phyloP scores from a whole-genome alignment of 2,888 invertebrate genomes.

The Tachystola acroxantha region DNA sequence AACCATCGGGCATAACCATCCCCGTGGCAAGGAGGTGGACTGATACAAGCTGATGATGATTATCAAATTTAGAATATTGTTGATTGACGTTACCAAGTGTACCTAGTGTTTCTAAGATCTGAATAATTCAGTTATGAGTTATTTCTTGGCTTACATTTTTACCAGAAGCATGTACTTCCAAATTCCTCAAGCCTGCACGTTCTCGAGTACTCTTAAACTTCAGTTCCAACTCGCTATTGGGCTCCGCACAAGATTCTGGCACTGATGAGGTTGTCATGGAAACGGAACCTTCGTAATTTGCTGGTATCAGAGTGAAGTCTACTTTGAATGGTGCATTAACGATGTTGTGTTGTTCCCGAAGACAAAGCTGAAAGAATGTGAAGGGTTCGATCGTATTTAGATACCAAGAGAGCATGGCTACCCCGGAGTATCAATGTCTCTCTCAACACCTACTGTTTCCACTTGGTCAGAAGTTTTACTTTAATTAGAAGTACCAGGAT shows the following conservation, averaged over 20 bases:
- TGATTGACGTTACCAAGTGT: no score
- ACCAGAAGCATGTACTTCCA: conserved; percentile 40
- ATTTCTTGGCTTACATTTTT: conserved; percentile 50
- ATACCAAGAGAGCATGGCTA: no score
- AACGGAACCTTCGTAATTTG: conserved; percentile 43
- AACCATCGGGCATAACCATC: no score
- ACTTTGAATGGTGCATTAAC: conserved; percentile 35
- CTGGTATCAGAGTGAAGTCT: conserved; percentile 42
- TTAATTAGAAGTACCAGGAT: no score
- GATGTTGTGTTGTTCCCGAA: conserved; percentile 40
- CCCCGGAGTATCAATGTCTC: no score
- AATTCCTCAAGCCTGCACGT: conserved; percentile 30
- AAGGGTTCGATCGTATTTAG: neutral
- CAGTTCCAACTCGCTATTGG: conserved; percentile 34
- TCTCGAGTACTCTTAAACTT: conserved; percentile 39
- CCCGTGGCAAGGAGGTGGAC: no score
- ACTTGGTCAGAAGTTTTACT: no score
- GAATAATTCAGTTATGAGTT: no score
- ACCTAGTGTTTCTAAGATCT: no score
- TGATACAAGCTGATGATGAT: no score
- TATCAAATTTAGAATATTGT: no score
- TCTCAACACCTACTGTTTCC: no score
- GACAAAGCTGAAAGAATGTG: conserved; percentile 34
- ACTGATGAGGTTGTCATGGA: conserved; percentile 29
- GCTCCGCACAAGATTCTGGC: conserved; percentile 7